These are phyloP conservation scores for Ictalurus punctatus DNA, from an alignment of 2,113 vertebrate species.

Conservation along the genomic window DNA sequence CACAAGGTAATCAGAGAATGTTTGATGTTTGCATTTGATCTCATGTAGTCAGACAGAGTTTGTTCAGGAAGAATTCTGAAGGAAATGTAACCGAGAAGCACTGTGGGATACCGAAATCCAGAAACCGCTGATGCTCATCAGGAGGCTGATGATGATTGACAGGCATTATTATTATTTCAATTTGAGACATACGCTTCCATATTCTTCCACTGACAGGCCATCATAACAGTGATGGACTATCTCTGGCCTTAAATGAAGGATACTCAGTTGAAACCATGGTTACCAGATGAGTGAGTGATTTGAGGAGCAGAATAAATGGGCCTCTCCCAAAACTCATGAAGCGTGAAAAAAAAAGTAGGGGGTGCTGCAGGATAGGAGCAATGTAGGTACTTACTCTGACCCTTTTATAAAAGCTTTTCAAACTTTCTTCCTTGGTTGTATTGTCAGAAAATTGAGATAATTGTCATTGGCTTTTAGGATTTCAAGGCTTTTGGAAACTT, in stretches of 20 bases:
- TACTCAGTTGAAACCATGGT: conserved; percentile 50
- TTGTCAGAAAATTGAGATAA: conserved; percentile 11
- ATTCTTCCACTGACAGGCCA: conserved; percentile 53
- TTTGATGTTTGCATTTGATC: conserved; percentile 18
- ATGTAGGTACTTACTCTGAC: conserved; percentile 14
- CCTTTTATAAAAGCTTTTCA: conserved; percentile 19
- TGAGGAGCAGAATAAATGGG: conserved; percentile 52
- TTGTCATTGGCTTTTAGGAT: conserved; percentile 7
- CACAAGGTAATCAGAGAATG: conserved; percentile 35
- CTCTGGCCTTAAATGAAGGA: conserved; percentile 50
- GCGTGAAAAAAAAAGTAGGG: neutral
- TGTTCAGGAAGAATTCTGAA: conserved; percentile 27
- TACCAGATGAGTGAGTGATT: conserved; percentile 56
- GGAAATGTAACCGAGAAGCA: conserved; percentile 22
- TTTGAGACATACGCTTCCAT: conserved; percentile 53
- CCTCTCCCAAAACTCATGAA: conserved; percentile 48
- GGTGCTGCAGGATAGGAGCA: neutral
- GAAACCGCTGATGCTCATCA: conserved; percentile 49
- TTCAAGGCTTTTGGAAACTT: conserved; percentile 35
- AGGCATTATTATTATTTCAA: conserved; percentile 59
- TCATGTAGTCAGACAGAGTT: neutral
- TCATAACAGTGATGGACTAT: conserved; percentile 53
- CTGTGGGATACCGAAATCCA: conserved; percentile 42
- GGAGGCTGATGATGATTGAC: conserved; percentile 58
- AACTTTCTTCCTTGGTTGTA: conserved; percentile 5